Evolutionary conservation across 2,888 invertebrate species (phyloP).

Genomic region (Cryptus armator): DNA sequence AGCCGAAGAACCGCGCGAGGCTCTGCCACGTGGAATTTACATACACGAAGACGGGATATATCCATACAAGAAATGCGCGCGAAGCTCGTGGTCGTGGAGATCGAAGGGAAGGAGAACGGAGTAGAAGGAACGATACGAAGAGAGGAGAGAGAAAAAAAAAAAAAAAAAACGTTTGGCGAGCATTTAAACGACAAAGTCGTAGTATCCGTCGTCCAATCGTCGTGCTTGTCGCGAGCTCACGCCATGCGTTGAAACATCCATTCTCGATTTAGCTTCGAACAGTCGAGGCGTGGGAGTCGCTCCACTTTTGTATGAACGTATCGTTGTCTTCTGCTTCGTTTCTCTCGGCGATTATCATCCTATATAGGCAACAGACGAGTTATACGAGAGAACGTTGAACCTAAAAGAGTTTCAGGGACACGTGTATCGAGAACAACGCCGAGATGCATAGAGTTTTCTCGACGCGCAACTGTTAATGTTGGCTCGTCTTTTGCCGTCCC

Average conservation of each 20-base stretch:
- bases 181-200: conserved; percentile 51
- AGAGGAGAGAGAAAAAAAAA: neutral
- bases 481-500: neutral
- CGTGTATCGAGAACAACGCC: neutral
- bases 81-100: neutral
- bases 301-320: conserved; percentile 22
- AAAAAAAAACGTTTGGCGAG: conserved; percentile 40
- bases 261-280: conserved; percentile 65
- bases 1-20: conserved; percentile 16
- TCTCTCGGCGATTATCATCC: conserved; percentile 21
- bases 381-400: conserved; percentile 43
- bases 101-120: conserved; percentile 1
- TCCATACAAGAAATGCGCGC: no score
- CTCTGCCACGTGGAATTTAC: conserved; percentile 20
- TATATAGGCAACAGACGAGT: neutral
- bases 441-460: neutral
- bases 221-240: conserved; percentile 58
- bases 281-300: conserved; percentile 39
- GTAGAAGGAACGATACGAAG: neutral
- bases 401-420: conserved; percentile 41
- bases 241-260: conserved; percentile 65
- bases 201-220: conserved; percentile 64
- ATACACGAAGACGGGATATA: neutral
- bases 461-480: neutral
- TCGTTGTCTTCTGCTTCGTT: conserved; percentile 8